A percentile compares a stretch with the other conserved stretches of the same genome.
Conservation (phyloP, 1,140 invertebrate genomes). For the Cherax destructor region DNA sequence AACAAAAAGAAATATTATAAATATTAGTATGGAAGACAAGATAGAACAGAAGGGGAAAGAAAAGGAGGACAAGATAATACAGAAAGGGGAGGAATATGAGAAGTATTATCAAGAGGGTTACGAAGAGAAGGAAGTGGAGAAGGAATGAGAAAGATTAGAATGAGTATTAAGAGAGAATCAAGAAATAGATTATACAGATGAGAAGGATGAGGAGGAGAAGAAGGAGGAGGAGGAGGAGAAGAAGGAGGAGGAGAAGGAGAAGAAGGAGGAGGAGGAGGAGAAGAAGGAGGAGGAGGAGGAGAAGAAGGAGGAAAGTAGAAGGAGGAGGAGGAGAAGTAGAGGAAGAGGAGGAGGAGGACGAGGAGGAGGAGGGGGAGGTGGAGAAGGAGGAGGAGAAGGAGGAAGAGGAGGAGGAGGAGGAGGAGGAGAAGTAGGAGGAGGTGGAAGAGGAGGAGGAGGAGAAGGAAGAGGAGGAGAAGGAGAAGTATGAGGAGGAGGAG, state of each 20-base stretch:
- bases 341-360: not conserved
- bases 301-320: too few species aligned
- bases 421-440: too few species aligned
- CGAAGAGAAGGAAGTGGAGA: not conserved
- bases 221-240: too few species aligned
- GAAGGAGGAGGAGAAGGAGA: too few species aligned
- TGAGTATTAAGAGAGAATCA: not conserved
- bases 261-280: not conserved
- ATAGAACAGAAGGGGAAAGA: not conserved
- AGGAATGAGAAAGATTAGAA: not conserved
- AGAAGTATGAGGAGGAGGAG: not conserved
- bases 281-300: not conserved
- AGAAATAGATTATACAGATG: not conserved
- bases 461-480: not conserved
- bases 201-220: too few species aligned
- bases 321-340: too few species aligned
- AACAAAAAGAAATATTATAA: too few species aligned
- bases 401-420: too few species aligned
- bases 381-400: too few species aligned
- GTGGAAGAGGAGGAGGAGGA: not conserved
- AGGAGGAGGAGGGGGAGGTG: constrained; percentile 16
- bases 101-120: constrained; percentile 6
- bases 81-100: not conserved
- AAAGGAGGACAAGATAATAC: not conserved
- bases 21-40: too few species aligned